Evolutionary conservation across 2,113 vertebrate genomes (phyloP), one percentile per base, ranked within the genome.

Genomic region (Phrynosoma platyrhinos): DNA sequence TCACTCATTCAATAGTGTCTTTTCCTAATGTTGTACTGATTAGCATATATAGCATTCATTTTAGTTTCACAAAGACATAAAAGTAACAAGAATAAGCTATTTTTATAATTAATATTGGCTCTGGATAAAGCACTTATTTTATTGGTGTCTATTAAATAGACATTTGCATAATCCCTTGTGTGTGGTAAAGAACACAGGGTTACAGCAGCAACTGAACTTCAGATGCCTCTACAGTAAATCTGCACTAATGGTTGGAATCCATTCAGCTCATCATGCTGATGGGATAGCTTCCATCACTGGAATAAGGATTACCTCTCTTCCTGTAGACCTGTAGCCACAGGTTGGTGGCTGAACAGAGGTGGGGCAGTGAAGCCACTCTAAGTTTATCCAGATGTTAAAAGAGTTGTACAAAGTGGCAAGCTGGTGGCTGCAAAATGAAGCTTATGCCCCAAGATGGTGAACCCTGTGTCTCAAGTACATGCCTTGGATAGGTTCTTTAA

Each of bases 61-160:
- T 75, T 71, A 75, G 10, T 32, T 84, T 84, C 58, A 18, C 32
- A 84, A 74, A 62, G 23, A 58, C 23, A 84, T 62, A 62, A 84
- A 84, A 75, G 23, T 75, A 72, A 83, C n/a, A 72, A 30, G 20
- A 83, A 72, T 72, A 53, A 83, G 12, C 68, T 68, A 83, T 72
- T 85, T 62, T 40, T 68, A 42, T 30, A 42, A 62, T 9, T 40
- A 66, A 80, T 75, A 23, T 32, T 18, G n/a, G 36, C 40, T 42
- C 52, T 79, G 25, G 79, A n/a, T 81, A 81, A 64, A 55, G 42
- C 1, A 4, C 5, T 68, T 86, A 13, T 9, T 32, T 69, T 79
- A 14, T 86, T 79, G 40, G 30, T 86, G 30, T 42, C 36, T 21
- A 30, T 64, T 53, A 71, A 72, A 32, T 20, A 83, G 47, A 72